phyloP scores from a whole-genome alignment of 2,797 vertebrate genomes.

The Gobio occitaniae region DNA sequence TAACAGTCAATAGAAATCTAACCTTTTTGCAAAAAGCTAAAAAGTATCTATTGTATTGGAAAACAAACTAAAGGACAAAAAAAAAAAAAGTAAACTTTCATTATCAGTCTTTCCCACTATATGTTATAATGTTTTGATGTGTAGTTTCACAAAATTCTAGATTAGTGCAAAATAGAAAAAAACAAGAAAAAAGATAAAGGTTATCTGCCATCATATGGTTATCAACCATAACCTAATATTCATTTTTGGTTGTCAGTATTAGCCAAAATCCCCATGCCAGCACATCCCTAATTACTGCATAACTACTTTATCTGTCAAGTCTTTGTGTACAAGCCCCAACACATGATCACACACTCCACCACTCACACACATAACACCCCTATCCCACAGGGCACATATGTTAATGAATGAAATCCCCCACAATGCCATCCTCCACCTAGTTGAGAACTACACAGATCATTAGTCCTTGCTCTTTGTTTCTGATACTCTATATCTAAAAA shows the following conservation, averaged over 20 bases:
- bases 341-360: conserved; percentile 56
- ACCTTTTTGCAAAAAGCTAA: not conserved
- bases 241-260: not conserved
- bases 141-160: not conserved
- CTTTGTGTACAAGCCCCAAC: conserved; percentile 24
- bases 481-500: not conserved
- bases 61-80: too few species aligned
- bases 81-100: not conserved
- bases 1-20: not conserved
- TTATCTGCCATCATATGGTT: not conserved
- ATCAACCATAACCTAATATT: not conserved
- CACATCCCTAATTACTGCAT: not conserved
- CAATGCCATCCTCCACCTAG: not conserved
- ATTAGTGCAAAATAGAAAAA: not conserved
- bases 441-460: not conserved
- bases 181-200: not conserved
- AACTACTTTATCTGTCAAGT: conserved; percentile 10
- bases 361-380: conserved; percentile 69
- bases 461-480: not conserved
- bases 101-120: not conserved
- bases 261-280: not conserved
- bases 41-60: too few species aligned
- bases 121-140: not conserved
- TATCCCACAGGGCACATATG: conserved; percentile 3
- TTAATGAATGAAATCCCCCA: not conserved